Evolutionary conservation across 2,113 vertebrate genomes (phyloP), one percentile per base, ranked within the genome.

Genomic region (Myxocyprinus asiaticus): DNA sequence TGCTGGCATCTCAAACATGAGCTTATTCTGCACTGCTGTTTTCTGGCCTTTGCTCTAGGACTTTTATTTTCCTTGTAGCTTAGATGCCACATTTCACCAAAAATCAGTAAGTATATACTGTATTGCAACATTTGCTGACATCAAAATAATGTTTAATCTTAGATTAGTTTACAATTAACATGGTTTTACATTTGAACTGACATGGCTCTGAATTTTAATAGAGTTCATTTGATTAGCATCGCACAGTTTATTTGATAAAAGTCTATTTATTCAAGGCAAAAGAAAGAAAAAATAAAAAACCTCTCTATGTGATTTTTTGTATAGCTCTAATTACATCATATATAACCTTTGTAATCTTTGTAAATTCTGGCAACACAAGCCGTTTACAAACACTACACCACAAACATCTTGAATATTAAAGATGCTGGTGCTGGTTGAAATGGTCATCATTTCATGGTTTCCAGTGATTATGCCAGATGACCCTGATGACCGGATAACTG

Each of bases 391-490:
- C 53, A 56, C 12, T 69, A 14, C 44, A 72, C 55, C 55, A 59
- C 69, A 72, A 12, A 59, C 9, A 59, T 59, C 9, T 47, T 6
- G 45, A 43, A 55, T 72, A 59, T 72, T 72, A 17, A 45, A 11
- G 55, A 11, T 45, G n/a, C n/a, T n/a, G 42, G 9, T 15, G 55
- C 14, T 15, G n/a, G 55, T 33, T 33, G 22, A 33, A 33, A 33
- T 17, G n/a, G 43, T 72, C 55, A 8, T 71, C 69, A 59, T 58
- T 44, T 72, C 1, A 72, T 72, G n/a, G 69, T 45, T 70, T 72
- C 14, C 55, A 4, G 15, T 45, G n/a, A 47, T 17, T 14, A 9
- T 7, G 42, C 58, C 69, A 17, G 55, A 59, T 72, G 70, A 72
- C 70, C 70, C 47, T 59, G 55, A 22, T 72, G 68, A 44, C 42